A percentile compares a stretch with the other conserved stretches of the same genome.
Conservation (phyloP, 2,113 vertebrate species). For the Anguilla japonica region DNA sequence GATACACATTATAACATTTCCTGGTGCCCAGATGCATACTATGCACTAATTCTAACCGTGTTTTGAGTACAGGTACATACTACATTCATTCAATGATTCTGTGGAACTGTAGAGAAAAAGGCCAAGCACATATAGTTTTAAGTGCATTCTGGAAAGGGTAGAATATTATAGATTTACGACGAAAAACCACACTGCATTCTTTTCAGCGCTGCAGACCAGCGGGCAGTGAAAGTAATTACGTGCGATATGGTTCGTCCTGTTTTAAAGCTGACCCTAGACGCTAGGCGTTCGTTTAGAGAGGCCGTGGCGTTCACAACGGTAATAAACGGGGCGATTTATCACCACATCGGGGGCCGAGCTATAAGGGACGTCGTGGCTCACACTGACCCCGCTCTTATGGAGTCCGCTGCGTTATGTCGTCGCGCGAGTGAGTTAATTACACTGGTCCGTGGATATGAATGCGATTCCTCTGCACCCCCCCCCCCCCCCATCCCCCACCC, state of each 20-base stretch:
- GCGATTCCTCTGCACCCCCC: not conserved
- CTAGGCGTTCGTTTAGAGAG: not conserved
- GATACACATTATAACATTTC: not conserved
- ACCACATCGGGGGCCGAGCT: not conserved
- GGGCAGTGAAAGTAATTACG: not conserved
- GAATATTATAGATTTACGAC: not conserved
- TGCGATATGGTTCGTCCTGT: not conserved
- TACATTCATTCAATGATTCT: no score
- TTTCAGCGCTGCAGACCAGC: not conserved
- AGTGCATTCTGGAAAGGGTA: not conserved
- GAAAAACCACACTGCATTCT: not conserved
- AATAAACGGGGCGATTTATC: not conserved
- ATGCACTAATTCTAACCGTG: no score
- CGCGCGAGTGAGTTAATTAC: not conserved
- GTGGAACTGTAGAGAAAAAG: no score
- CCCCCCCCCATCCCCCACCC: not conserved
- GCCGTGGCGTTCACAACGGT: not conserved
- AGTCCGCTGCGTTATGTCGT: not conserved
- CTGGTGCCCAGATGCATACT: no score
- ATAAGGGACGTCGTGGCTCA: not conserved
- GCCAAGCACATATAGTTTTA: no score
- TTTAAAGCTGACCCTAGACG: not conserved
- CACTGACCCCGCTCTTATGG: not conserved
- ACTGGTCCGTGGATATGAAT: not conserved
- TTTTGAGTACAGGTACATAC: no score